Evolutionary conservation across 1,140 invertebrate species (phyloP), one percentile per base, ranked within the genome.

Genomic region (Drosophila micromelanica): DNA sequence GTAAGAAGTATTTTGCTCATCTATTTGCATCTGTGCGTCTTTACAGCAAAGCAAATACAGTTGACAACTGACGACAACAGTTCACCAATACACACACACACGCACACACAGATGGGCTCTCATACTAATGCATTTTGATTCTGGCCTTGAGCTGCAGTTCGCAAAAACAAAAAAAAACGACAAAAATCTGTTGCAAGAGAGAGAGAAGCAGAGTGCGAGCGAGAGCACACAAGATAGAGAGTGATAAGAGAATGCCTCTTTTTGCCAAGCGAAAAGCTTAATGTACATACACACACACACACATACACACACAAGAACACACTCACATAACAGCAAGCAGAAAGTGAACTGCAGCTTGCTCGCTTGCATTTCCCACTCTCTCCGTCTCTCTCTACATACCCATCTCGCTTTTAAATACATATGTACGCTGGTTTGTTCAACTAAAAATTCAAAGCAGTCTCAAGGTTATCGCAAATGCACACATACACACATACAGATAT

Each of bases 101-200:
- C 15, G 6, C 63, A 52, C 27, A 42, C 15, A 30, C 46, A 43
- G 9, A 37, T 23, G 6, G 9, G n/a, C 45, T 52, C 49, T 49
- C 38, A 67, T 43, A 80, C 64, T 57, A 52, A 68, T 69, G 71
- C 76, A 73, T 73, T 81, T 85, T 73, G 62, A 73, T 76, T 46
- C 56, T 85, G 90, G 73, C 90, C 90, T 91, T 91, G 90, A 91
- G 91, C 90, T 91, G 90, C 90, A 91, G 86, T 91, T 85, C 71
- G 80, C 87, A 71, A 76, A 64, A 78, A 60, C n/a, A 71, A 23
- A 46, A 64, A 63, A 56, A 5, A 7, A 5, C 5, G 9, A 35
- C 13, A 11, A n/a, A 52, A 51, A 45, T 43, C 32, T 49, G 60
- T n/a, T 45, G 37, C 6, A 54, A 65, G 61, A 32, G 55, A 43